phyloP scores from a whole-genome alignment of 2,888 invertebrate genomes.

The Drosophila quinaria region DNA sequence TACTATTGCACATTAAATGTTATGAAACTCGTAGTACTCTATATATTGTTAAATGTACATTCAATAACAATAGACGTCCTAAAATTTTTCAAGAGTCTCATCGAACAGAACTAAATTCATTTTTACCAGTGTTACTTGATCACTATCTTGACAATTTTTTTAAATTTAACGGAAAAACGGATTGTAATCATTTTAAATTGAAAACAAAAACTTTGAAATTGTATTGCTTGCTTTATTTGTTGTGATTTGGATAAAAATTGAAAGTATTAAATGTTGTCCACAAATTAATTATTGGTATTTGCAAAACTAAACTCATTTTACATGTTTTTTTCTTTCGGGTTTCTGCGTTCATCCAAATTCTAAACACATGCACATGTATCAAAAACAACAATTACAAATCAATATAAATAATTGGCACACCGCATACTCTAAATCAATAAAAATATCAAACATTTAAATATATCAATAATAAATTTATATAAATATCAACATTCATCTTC shows the following conservation, averaged over 20 bases:
- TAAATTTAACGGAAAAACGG: too few species aligned
- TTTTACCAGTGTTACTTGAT: not conserved
- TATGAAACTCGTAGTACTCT: not conserved
- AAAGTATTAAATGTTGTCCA: conserved; percentile 17
- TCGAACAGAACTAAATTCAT: not conserved
- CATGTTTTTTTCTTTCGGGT: conserved; percentile 43
- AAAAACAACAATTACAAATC: conserved; percentile 15
- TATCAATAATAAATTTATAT: conserved; percentile 1
- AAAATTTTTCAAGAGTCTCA: not conserved
- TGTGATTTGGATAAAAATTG: not conserved
- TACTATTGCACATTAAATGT: not conserved
- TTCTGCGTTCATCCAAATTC: conserved; percentile 41
- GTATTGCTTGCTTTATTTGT: not conserved
- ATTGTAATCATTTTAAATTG: too few species aligned
- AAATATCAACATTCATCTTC: not conserved
- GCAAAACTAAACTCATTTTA: conserved; percentile 34
- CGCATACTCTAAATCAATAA: not conserved
- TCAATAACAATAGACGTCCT: not conserved
- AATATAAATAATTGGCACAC: conserved; percentile 21
- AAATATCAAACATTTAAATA: not conserved
- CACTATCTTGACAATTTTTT: too few species aligned
- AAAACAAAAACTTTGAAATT: not conserved
- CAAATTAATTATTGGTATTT: conserved; percentile 12
- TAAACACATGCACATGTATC: conserved; percentile 29
- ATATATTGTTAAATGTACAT: not conserved